Percentiles rank a stretch among this genome's conserved stretches.
Conservation (phyloP, 2,113 vertebrate genomes). For the Dendrocopos noguchii region DNA sequence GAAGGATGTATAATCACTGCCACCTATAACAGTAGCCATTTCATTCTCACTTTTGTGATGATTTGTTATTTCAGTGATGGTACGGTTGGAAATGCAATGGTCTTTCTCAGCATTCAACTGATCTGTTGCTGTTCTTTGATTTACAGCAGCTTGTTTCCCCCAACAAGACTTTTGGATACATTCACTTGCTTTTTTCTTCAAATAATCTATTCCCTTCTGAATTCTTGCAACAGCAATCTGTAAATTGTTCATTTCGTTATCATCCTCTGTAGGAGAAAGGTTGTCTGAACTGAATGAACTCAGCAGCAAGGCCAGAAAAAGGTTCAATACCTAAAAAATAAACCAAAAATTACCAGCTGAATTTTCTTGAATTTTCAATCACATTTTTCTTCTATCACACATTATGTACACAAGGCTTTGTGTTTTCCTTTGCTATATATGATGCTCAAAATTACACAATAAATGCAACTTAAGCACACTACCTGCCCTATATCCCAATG, state of each 20-base stretch:
- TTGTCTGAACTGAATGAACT: slow-evolving; percentile 98
- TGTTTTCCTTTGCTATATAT: too few relatives aligned
- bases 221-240: slow-evolving; percentile 90
- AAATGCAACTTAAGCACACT: too few relatives aligned
- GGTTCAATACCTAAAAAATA: slow-evolving; percentile 87
- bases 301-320: slow-evolving; percentile 94
- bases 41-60: slow-evolving; percentile 81
- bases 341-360: too few relatives aligned
- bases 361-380: too few relatives aligned
- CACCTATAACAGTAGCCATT: slow-evolving; percentile 76
- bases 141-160: slow-evolving; percentile 64
- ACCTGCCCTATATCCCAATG: too few relatives aligned
- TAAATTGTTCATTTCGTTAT: slow-evolving; percentile 90
- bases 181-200: slow-evolving; percentile 78
- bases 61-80: slow-evolving; percentile 77
- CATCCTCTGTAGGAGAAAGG: slow-evolving; percentile 85
- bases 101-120: slow-evolving; percentile 79
- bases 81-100: slow-evolving; percentile 78
- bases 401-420: too few relatives aligned
- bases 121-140: slow-evolving; percentile 74
- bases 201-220: slow-evolving; percentile 79
- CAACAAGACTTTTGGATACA: slow-evolving; percentile 77
- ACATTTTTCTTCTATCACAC: too few relatives aligned
- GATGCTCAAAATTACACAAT: too few relatives aligned
- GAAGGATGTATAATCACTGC: slow-evolving; percentile 81